Evolutionary conservation across 2,113 vertebrate genomes (phyloP), one percentile per base, ranked within the genome.

Genomic region (Platichthys flesus): DNA sequence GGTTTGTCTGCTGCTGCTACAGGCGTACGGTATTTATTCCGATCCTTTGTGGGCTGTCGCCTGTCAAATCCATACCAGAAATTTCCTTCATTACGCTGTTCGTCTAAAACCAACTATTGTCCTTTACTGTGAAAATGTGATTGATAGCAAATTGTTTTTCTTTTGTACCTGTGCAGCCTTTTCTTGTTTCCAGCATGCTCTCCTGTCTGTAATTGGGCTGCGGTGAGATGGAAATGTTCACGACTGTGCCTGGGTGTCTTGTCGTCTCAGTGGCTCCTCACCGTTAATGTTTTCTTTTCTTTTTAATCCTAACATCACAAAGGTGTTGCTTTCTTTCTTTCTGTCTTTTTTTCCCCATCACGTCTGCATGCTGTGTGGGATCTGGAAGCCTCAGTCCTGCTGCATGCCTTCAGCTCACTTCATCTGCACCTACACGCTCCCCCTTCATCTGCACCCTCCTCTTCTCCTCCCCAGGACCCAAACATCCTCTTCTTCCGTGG

Each of bases 401-500:
- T 31, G 31, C 31, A 31, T 31, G 31, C 31, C 31, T n/a, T 85
- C 78, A 71, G 51, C 67, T 79, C 65, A 55, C 54, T 56, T 62
- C 61, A 69, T 82, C 76, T 76, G 61, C 74, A 21, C 71, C 59
- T 76, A 2, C 45, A 61, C 37, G 61, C 71, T 76, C 67, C 67
- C 14, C 9, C 52, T 82, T 91, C 83, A 93, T 80, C 76, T 78
- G 40, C 84, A 69, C 62, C 82, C 76, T 86, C 59, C 85, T 91
- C 86, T 93, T 93, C 84, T 93, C 67, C 78, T 90, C 82, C 85
- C 64, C 91, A 95, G 94, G 94, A 93, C 80, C 87, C 90, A 26
- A 85, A 88, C 81, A 91, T 95, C 89, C 79, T 94, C 89, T 88
- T 94, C 87, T 93, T 95, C 89, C 91, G 94, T 64, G 94, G 94